These are phyloP conservation scores for Leptinotarsa haldemani DNA, from an alignment of 2,888 invertebrate species.

Conservation along the genomic window DNA sequence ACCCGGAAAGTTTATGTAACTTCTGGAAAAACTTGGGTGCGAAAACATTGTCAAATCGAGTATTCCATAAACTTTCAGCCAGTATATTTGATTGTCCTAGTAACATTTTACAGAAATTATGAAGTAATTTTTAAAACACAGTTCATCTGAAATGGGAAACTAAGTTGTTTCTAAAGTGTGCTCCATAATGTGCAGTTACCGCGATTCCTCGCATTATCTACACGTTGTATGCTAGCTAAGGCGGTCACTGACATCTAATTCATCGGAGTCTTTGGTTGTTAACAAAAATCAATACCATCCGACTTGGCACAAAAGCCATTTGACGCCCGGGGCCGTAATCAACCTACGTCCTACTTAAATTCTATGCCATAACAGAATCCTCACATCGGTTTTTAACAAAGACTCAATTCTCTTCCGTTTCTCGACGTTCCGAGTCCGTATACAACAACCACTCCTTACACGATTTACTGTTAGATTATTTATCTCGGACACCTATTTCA, in stretches of 20 bases:
- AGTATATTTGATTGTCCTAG: too few species aligned
- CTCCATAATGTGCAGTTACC: too few species aligned
- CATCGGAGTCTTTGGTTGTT: neutral
- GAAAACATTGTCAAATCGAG: too few species aligned
- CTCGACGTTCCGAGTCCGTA: conserved; percentile 10
- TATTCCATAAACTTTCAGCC: too few species aligned
- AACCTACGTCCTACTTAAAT: conserved; percentile 28
- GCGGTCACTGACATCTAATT: neutral
- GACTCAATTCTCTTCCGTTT: conserved; percentile 22
- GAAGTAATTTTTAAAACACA: too few species aligned
- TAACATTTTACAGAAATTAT: too few species aligned
- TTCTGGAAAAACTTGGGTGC: too few species aligned
- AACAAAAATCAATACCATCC: conserved; percentile 8
- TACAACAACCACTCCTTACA: neutral
- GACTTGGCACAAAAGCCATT: conserved; percentile 10
- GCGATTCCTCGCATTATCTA: too few species aligned
- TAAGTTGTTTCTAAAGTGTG: too few species aligned
- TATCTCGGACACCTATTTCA: conserved; percentile 15
- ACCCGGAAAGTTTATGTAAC: too few species aligned
- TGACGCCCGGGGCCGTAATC: conserved; percentile 19
- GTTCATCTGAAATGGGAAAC: too few species aligned
- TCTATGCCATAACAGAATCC: conserved; percentile 20
- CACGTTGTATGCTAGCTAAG: too few species aligned
- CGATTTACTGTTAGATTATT: conserved; percentile 15
- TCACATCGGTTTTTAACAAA: conserved; percentile 16